Conservation (phyloP, 2,797 vertebrate species). For the Oryzias dopingdopingensis region DNA sequence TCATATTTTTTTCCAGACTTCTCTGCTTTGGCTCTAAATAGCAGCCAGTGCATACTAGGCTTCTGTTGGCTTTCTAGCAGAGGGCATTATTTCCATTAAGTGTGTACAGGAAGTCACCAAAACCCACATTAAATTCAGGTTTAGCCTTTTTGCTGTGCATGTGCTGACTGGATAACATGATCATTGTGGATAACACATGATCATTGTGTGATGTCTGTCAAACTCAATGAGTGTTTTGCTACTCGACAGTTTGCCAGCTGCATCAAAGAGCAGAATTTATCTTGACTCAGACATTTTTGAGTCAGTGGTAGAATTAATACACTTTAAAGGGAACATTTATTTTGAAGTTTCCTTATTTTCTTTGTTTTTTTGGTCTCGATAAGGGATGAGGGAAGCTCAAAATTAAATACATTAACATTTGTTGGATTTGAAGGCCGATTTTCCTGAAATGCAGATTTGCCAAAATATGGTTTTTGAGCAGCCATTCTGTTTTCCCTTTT, state of each 20-base stretch:
- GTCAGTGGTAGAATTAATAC: no score
- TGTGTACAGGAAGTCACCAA: slow-evolving; percentile 5
- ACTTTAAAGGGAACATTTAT: no score
- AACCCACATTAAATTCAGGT: slow-evolving; percentile 10
- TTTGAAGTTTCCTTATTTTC: no score
- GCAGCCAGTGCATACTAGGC: not conserved
- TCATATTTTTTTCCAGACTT: no score
- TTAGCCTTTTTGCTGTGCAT: slow-evolving; percentile 8
- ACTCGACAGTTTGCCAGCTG: slow-evolving; percentile 3
- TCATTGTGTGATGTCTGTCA: slow-evolving; percentile 37
- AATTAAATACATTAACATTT: no score
- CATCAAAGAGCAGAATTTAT: not conserved
- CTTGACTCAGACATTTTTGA: not conserved
- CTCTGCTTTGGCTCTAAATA: no score
- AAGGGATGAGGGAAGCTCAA: no score
- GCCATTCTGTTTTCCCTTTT: no score
- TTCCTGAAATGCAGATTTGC: no score
- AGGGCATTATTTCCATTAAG: not conserved
- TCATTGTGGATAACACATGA: slow-evolving; percentile 23
- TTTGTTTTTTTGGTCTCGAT: no score
- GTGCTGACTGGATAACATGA: not conserved
- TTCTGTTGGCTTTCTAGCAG: slow-evolving; percentile 5
- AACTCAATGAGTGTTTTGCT: slow-evolving; percentile 17
- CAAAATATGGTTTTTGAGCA: no score
- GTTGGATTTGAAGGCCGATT: no score